Evolutionary conservation across 2,888 invertebrate genomes (phyloP).

Genomic region (Syrphus vitripennis): DNA sequence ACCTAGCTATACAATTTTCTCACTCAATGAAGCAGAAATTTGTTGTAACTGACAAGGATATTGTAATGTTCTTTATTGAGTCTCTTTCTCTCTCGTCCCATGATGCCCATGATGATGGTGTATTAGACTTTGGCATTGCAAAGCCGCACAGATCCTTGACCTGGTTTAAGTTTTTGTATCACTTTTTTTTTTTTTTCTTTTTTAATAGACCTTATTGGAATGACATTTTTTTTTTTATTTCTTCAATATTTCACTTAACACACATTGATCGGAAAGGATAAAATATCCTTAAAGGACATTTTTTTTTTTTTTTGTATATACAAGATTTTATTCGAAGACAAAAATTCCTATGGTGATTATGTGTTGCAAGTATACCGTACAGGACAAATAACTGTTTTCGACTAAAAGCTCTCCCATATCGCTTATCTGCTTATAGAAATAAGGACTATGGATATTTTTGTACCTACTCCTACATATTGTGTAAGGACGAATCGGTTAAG

Average conservation of each 20-base stretch:
- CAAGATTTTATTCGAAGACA: neutral
- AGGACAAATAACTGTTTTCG: constrained; percentile 79
- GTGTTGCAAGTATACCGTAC: constrained; percentile 74
- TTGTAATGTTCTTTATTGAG: constrained; percentile 56
- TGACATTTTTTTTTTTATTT: neutral
- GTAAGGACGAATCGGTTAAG: constrained; percentile 41
- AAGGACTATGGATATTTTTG: constrained; percentile 20
- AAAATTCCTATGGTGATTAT: neutral
- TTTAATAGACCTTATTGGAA: neutral
- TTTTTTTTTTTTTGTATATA: neutral
- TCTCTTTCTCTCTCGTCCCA: constrained; percentile 35
- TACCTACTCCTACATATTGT: no score
- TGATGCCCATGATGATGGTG: neutral
- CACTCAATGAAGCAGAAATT: constrained; percentile 67
- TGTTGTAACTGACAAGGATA: constrained; percentile 64
- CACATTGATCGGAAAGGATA: constrained; percentile 1
- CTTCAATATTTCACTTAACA: constrained; percentile 1
- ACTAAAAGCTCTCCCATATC: constrained; percentile 79
- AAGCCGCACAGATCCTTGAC: constrained; percentile 37
- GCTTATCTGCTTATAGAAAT: constrained; percentile 76
- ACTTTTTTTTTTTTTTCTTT: constrained; percentile 1
- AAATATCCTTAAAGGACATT: constrained; percentile 12
- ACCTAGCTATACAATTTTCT: constrained; percentile 53
- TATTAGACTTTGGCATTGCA: constrained; percentile 36
- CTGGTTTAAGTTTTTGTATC: constrained; percentile 24